Percentiles rank a stretch among this genome's conserved stretches.
These are phyloP conservation scores for Scophthalmus maximus DNA, from an alignment of 2,113 vertebrate genomes.

Conservation along the genomic window DNA sequence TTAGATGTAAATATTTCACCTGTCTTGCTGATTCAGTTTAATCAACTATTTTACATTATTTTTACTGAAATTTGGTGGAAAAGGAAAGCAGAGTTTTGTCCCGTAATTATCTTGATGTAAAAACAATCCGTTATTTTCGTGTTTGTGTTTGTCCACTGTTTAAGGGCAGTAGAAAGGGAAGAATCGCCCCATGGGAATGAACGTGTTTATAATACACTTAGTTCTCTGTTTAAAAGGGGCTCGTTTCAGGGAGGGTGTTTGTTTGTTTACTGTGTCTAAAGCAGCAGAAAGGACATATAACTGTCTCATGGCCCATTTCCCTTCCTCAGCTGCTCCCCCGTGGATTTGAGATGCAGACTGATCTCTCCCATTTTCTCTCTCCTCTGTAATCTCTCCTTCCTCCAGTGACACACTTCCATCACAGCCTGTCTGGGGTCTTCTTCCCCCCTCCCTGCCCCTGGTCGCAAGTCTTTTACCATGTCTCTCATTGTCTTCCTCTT, in stretches of 20 bases:
- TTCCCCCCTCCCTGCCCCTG: not conserved
- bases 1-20: not conserved
- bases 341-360: constrained; percentile 51
- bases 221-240: constrained; percentile 48
- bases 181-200: constrained; percentile 43
- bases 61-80: not conserved
- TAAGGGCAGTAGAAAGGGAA: constrained; percentile 45
- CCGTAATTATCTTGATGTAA: not conserved
- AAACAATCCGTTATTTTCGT: constrained; percentile 5
- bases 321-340: constrained; percentile 59
- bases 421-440: constrained; percentile 15
- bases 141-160: constrained; percentile 43
- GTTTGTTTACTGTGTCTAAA: constrained; percentile 54
- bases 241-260: constrained; percentile 31
- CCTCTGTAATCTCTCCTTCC: constrained; percentile 33
- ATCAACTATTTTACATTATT: not conserved
- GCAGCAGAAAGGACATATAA: constrained; percentile 66
- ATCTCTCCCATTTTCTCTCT: constrained; percentile 30
- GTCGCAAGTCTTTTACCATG: constrained; percentile 17
- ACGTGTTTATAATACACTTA: constrained; percentile 49
- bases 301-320: constrained; percentile 74
- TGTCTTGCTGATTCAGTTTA: not conserved
- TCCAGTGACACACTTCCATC: constrained; percentile 33
- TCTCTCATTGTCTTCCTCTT: constrained; percentile 5
- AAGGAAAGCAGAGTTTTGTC: not conserved